Evolutionary conservation across 2,888 invertebrate genomes (phyloP), one percentile per base, ranked within the genome.

Genomic region (Diogma glabrata): DNA sequence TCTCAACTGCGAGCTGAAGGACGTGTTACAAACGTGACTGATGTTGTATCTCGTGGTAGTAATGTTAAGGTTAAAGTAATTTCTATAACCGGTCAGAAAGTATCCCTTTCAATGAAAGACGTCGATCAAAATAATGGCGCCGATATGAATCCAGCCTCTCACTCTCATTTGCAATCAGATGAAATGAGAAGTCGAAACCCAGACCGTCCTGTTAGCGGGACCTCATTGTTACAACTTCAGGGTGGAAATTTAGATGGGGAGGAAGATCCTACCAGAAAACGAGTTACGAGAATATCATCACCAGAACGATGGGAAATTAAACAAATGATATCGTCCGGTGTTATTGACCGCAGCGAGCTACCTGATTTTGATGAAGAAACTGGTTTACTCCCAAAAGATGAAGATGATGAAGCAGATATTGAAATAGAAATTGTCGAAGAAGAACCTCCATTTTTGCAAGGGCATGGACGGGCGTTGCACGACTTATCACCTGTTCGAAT

Each of bases 401-500:
- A 90, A 60, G 89, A 89, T 53, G 90, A 89, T 19, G 97, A 97
- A 65, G 99, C 97, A 51, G 99, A 99, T 63, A 84, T 94, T 50
- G 94, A 95, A 73, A 96, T 99, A 57, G 99, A 99, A 70, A 74
- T 99, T 52, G 96, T 96, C 0, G 99, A 99, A 70, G 99, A 99
- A 51, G 97, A 99, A 64, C 92, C 99, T 0, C 92, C 97, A 0
- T 99, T 99, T 71, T 74, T 99, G 2, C 83, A 87, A 53, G 90
- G 93, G n/a, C 85, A 94, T 65, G 94, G 95, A 0, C 75, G 95
- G 56, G 88, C 91, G 0, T 69, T 91, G 1, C 88, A 93, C 57
- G 95, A 96, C 65, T 74, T 96, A 3, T 93, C 92, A 52, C 96
- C 96, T 0, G 94, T 95, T 3, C 72, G 87, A 57, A 96, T 97